Base-by-base conservation (phyloP, 2,113 vertebrate species). In the Recurvirostra avosetta region DNA sequence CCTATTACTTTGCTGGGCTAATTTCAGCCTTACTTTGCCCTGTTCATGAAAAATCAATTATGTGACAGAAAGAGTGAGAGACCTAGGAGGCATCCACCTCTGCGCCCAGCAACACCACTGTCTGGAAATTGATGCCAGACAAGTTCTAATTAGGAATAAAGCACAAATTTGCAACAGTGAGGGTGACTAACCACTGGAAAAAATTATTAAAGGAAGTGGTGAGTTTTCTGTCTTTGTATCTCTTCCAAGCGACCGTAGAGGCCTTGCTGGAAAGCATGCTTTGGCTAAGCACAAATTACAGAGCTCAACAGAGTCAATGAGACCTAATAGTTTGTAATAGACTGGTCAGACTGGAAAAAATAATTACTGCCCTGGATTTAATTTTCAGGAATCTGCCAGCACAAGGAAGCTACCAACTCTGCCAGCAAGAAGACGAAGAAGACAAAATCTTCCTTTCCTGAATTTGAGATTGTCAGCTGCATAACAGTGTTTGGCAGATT, bases 41-140 rank as follows among this genome's bases (percentile, higher is more conserved):
- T 82, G 83, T 41, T 95, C 50, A 94, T 94, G 92, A 91, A 97
- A 96, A 97, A 95, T 95, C 94, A 95, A 95, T 97, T 95, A 90
- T 12, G 19, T 77, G 77, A 92, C 92, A 95, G 73, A 78, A 87
- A 91, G 91, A 95, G 25, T 74, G 61, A 94, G 81, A 94, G 80
- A 95, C 59, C 80, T 94, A 79, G 66, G 63, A 90, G 74, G 63
- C 77, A 94, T 59, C 67, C 36, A 87, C 74, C 81, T 79, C 91
- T 77, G 67, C 3, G 15, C 52, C 38, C 74, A 73, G 86, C 41
- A 62, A 43, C 66, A 80, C 50, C 61, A 83, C 32, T 36, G 59
- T 11, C 67, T 92, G 53, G 50, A 95, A 97, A 91, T 9, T 63
- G 77, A 94, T 95, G 93, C 87, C 47, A 90, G 81, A 80, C 85